A percentile compares a stretch with the other conserved stretches of the same genome.
Conservation (phyloP, 2,113 vertebrate species). For the Takifugu flavidus region DNA sequence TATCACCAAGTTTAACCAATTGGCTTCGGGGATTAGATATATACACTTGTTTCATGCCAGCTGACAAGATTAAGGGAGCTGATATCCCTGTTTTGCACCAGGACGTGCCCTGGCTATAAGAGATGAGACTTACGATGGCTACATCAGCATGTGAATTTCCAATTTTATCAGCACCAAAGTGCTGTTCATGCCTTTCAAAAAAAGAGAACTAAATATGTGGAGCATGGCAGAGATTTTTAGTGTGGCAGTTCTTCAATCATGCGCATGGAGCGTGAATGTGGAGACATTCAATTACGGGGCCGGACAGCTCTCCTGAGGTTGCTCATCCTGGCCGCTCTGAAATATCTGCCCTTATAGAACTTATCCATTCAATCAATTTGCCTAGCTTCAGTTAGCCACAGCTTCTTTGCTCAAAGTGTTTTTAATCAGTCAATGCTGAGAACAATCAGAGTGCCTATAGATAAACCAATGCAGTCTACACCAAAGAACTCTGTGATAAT, state of each 20-base stretch:
- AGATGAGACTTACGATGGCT: background rate
- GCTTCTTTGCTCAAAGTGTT: slow-evolving; percentile 28
- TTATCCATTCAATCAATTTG: slow-evolving; percentile 70
- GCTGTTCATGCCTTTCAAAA: too few species aligned
- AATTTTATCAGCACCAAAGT: too few species aligned
- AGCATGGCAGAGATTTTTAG: slow-evolving; percentile 8
- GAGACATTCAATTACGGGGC: slow-evolving; percentile 76
- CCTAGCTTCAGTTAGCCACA: slow-evolving; percentile 65
- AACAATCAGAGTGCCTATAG: too few species aligned
- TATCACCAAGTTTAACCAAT: slow-evolving; percentile 52
- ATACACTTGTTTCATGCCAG: slow-evolving; percentile 39
- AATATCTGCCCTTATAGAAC: slow-evolving; percentile 60
- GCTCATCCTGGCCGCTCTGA: slow-evolving; percentile 50
- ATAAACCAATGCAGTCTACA: too few species aligned
- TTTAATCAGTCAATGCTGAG: too few species aligned
- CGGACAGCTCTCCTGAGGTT: slow-evolving; percentile 57
- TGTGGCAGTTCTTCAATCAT: slow-evolving; percentile 26
- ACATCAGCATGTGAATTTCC: background rate
- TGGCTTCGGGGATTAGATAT: slow-evolving; percentile 35
- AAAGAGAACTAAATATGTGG: too few species aligned
- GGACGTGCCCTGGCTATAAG: slow-evolving; percentile 14
- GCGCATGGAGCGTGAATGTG: slow-evolving; percentile 28
- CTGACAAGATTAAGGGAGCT: slow-evolving; percentile 42
- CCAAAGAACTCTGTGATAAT: too few species aligned
- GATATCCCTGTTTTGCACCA: slow-evolving; percentile 29